Evolutionary conservation across 2,888 invertebrate genomes (phyloP), one percentile per base, ranked within the genome.

Genomic region (Chrysina gloriosa): DNA sequence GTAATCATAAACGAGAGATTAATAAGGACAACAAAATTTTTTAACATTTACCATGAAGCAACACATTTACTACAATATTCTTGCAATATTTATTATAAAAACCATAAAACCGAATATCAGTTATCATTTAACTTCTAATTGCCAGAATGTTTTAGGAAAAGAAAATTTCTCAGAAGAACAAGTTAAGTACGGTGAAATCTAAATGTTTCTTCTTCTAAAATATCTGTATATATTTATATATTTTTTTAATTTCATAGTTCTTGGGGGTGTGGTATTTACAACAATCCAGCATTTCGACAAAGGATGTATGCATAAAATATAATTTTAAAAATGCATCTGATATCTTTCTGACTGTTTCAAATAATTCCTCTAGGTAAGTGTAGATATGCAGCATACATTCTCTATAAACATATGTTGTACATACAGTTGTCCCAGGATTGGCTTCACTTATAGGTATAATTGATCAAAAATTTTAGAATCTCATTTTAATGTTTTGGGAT

Each of bases 211-310:
- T 3, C 34, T 34, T 34, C 34, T 34, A n/a, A 34, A 7, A 34
- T 34, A n/a, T 39, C 5, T 39, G 2, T 11, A 2, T n/a, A n/a
- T n/a, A 39, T 5, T 3, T 14, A 7, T 39, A 39, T 39, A 39
- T 14, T n/a, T 11, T n/a, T 4, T 14, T 5, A 4, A 4, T 39
- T 1, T 47, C 7, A 11, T 6, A 52, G 52, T 27, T 52, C 31
- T 5, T 52, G 9, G 52, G 52, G 6, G n/a, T 29, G 7, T 52
- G 52, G 52, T 19, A 52, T 31, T 14, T 52, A 16, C 52, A 52
- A 52, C 14, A 52, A 27, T 29, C 29, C 1, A 52, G 52, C 16
- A 2, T 16, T 6, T 29, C 52, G 31, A 16, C 29, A 25, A 27
- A 52, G n/a, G 29, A 27, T 16, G n/a, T 14, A 7, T 52, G 31